Evolutionary conservation across 2,888 invertebrate genomes (phyloP).

Genomic region (Aelia acuminata): DNA sequence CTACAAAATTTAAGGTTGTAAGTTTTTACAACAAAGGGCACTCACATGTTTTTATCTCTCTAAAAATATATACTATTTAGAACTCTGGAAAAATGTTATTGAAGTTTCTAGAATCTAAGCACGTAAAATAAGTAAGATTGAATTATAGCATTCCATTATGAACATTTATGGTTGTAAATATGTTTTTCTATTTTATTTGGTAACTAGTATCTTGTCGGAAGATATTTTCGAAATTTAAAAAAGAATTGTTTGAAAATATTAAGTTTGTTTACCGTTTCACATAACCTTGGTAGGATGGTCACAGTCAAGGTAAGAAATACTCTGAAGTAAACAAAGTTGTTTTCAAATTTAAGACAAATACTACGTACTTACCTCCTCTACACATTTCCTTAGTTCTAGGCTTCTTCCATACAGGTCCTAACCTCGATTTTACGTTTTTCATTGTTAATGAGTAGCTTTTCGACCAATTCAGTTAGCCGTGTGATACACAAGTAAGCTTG

Average conservation of each 20-base stretch:
- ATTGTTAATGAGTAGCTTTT: neutral
- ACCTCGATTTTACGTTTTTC: neutral
- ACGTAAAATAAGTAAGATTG: no score
- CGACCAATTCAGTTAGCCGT: no score
- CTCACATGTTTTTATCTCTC: no score
- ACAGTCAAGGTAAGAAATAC: constrained; percentile 1
- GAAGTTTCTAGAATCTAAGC: no score
- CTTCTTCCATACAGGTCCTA: neutral
- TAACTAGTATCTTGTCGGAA: neutral
- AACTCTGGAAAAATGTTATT: no score
- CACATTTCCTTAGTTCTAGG: neutral
- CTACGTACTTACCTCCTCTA: neutral
- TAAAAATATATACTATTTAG: no score
- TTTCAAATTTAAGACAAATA: neutral
- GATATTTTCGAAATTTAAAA: neutral
- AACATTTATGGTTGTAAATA: no score
- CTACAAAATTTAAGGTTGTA: no score
- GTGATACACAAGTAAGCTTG: no score
- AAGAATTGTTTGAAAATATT: neutral
- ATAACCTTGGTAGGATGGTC: neutral
- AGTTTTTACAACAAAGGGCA: no score
- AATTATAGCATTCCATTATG: no score
- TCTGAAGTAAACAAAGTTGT: neutral
- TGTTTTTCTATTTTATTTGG: no score
- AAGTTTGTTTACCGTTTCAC: neutral